Evolutionary conservation across 2,888 invertebrate genomes (phyloP).

Genomic region (Bombylius discolor): DNA sequence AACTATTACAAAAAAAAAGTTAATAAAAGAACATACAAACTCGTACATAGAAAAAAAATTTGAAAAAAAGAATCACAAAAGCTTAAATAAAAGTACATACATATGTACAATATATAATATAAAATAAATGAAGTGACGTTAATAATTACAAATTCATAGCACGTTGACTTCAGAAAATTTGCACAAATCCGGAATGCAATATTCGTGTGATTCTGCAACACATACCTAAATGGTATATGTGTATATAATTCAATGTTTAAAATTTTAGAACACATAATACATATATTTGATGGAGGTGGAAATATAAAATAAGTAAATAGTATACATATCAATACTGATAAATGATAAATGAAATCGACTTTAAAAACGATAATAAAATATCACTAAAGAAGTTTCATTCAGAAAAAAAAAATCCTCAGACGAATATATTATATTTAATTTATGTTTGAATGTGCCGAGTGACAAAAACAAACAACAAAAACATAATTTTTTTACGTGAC

Average conservation of each 20-base stretch:
- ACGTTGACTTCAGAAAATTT: conserved; percentile 11
- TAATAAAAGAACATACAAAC: background rate
- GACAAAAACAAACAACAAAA: no score
- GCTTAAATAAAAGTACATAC: background rate
- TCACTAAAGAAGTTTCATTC: no score
- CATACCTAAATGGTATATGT: background rate
- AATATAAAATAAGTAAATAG: no score
- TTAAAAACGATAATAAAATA: no score
- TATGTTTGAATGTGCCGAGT: no score
- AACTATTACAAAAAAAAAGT: background rate
- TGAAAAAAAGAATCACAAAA: background rate
- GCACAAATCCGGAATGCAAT: conserved; percentile 14
- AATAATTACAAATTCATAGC: conserved; percentile 12
- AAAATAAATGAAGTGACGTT: background rate
- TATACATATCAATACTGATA: no score
- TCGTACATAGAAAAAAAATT: background rate
- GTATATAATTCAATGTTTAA: no score
- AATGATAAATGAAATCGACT: no score
- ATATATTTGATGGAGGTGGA: no score
- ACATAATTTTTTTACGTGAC: background rate
- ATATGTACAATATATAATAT: background rate
- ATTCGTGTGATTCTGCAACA: conserved; percentile 12
- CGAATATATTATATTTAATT: no score
- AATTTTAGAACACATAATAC: no score
- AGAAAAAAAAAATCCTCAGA: no score